Conservation (phyloP, 1,140 invertebrate species). For the Hormaphis cornu region DNA sequence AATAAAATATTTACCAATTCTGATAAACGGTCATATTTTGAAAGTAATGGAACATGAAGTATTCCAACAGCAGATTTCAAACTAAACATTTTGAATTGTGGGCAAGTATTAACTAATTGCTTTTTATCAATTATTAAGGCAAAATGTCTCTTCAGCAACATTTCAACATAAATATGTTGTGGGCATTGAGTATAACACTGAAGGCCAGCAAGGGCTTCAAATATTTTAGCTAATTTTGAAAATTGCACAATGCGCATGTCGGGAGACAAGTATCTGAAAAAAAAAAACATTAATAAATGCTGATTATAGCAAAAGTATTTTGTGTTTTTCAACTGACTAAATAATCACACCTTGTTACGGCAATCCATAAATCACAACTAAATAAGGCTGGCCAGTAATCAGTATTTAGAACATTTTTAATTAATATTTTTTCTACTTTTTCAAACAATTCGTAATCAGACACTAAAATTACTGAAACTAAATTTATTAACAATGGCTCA, state of each 20-base stretch:
- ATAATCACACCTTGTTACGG: neutral
- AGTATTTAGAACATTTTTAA: neutral
- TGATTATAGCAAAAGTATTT: neutral
- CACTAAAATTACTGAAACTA: neutral
- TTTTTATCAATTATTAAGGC: neutral
- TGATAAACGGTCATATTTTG: neutral
- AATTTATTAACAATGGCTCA: neutral
- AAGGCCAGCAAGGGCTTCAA: neutral
- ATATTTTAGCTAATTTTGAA: neutral
- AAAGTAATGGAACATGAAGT: slow-evolving; percentile 2
- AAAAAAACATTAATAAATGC: no score
- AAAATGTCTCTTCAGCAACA: slow-evolving; percentile 5
- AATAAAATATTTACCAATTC: neutral
- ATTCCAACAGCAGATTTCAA: slow-evolving; percentile 16
- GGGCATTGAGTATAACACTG: neutral
- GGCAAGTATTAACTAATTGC: neutral
- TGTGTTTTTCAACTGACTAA: no score
- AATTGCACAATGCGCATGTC: neutral
- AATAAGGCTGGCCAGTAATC: slow-evolving; percentile 3
- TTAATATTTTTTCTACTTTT: neutral
- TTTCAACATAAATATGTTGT: neutral
- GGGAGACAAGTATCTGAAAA: neutral
- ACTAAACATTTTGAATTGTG: neutral
- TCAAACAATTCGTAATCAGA: neutral
- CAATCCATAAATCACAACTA: slow-evolving; percentile 7